A percentile compares a stretch with the other conserved stretches of the same genome.
Evolutionary conservation across 2,888 invertebrate species (phyloP).

Genomic region (Scaptomyza cyrtandrae): DNA sequence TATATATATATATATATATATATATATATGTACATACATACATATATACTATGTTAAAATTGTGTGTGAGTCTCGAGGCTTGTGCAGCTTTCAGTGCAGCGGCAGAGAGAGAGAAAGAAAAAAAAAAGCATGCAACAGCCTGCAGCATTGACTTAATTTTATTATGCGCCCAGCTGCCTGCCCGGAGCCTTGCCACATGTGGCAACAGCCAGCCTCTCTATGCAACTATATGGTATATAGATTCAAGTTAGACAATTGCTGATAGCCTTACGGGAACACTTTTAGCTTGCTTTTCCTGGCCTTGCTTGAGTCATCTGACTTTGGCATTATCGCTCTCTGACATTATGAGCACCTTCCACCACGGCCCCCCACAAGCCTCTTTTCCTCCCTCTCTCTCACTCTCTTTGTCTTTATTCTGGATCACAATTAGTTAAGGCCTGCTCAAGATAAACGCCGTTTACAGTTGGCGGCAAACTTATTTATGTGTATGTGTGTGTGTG

Average conservation of each 20-base stretch:
- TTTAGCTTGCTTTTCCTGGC: slow-evolving; percentile 2
- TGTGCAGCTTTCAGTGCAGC: slow-evolving; percentile 41
- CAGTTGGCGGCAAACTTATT: not conserved
- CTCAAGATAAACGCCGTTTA: slow-evolving; percentile 5
- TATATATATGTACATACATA: not conserved
- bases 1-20: slow-evolving; percentile 11
- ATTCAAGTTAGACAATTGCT: slow-evolving; percentile 71
- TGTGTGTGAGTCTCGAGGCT: slow-evolving; percentile 20
- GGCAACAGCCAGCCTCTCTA: not conserved
- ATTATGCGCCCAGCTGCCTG: slow-evolving; percentile 48
- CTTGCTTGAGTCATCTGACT: slow-evolving; percentile 66
- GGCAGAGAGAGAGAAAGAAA: not conserved
- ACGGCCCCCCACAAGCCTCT: not conserved
- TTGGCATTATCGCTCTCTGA: slow-evolving; percentile 65
- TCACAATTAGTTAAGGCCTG: slow-evolving; percentile 37
- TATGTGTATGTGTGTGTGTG: not conserved
- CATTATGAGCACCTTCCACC: slow-evolving; percentile 57
- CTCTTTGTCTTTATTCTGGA: not conserved
- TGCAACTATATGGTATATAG: slow-evolving; percentile 49
- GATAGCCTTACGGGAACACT: slow-evolving; percentile 58
- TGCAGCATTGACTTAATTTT: slow-evolving; percentile 61
- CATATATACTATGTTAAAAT: slow-evolving; percentile 9
- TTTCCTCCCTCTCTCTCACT: not conserved
- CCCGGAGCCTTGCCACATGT: slow-evolving; percentile 15
- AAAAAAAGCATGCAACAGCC: slow-evolving; percentile 26